Conservation (phyloP, 2,797 vertebrate species). For the Tauraco hartlaubi region DNA sequence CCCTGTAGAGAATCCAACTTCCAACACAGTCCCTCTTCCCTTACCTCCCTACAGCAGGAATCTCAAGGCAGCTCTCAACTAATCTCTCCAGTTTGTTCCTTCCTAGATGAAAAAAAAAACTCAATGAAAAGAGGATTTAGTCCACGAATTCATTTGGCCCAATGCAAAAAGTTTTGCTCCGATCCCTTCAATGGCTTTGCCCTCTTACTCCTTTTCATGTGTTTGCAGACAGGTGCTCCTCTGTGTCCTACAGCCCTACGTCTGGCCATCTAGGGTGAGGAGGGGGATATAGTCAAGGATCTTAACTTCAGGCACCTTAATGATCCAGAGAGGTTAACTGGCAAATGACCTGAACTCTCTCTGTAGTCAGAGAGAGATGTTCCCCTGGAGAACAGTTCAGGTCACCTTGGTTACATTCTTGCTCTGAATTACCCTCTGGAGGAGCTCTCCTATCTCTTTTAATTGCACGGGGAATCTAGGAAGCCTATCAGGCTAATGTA, state of each 20-base stretch:
- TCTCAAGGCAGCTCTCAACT: neutral
- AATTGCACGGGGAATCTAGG: neutral
- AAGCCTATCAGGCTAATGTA: neutral
- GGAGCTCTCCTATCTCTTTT: neutral
- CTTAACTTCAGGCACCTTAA: neutral
- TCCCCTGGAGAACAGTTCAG: neutral
- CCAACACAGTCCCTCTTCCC: neutral
- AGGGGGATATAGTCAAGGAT: neutral
- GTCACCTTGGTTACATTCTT: neutral
- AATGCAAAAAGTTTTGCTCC: neutral
- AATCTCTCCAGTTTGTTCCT: neutral
- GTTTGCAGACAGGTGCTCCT: neutral
- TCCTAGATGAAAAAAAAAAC: neutral
- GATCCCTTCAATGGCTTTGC: neutral
- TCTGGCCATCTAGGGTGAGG: neutral
- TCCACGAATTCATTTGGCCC: neutral
- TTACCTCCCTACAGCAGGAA: neutral
- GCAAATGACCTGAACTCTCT: neutral
- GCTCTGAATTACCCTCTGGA: slow-evolving; percentile 16
- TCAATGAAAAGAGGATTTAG: neutral
- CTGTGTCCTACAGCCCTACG: neutral
- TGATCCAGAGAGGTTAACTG: neutral
- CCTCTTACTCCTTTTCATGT: neutral
- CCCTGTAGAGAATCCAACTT: neutral
- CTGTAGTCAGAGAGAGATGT: neutral